Conservation (phyloP, 2,113 vertebrate genomes). For the Copsychus sechellarum region DNA sequence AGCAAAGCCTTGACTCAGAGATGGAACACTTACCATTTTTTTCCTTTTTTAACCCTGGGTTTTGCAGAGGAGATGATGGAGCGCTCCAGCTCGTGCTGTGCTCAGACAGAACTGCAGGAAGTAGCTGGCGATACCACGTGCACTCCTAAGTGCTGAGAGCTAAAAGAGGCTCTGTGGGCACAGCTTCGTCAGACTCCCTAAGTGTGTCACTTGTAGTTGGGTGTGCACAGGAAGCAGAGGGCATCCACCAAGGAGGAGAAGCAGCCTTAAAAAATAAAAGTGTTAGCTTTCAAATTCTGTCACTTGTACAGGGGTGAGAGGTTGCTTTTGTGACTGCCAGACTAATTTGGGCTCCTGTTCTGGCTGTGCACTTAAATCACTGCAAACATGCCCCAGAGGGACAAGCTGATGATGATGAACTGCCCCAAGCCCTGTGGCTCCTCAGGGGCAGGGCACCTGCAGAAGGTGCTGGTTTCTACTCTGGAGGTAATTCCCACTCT, state of each 20-base stretch:
- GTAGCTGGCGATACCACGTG: background rate
- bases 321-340: background rate
- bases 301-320: background rate
- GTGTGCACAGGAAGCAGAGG: background rate
- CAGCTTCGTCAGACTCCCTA: background rate
- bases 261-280: background rate
- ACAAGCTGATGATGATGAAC: accelerated
- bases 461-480: background rate
- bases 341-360: background rate
- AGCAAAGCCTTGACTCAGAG: background rate
- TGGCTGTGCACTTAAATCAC: background rate
- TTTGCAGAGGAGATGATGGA: background rate
- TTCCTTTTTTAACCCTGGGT: background rate
- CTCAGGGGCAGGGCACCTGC: no score
- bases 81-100: background rate
- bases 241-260: background rate
- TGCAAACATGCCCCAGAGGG: accelerated
- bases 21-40: background rate
- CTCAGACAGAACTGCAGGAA: background rate
- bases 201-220: no score
- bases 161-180: background rate
- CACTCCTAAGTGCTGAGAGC: background rate
- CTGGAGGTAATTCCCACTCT: background rate
- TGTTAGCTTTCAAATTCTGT: background rate
- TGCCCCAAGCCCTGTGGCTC: background rate